Conservation (phyloP, 1,140 invertebrate genomes). For the Diorhabda elongata region DNA sequence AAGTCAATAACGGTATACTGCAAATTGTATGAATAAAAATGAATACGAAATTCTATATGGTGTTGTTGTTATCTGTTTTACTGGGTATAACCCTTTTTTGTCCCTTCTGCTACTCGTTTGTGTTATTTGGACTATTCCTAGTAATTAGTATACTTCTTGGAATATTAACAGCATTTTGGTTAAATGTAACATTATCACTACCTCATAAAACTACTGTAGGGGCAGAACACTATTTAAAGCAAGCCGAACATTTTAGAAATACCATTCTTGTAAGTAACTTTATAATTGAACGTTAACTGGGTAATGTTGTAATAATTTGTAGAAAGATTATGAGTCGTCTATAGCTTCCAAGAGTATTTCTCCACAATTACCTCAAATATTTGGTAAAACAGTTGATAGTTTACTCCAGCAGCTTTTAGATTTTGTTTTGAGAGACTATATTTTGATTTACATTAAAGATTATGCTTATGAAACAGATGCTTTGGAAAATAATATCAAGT, state of each 20-base stretch:
- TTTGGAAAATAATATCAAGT: conserved; percentile 50
- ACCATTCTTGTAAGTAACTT: conserved; percentile 50
- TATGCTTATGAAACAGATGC: conserved; percentile 56
- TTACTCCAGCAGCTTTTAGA: conserved; percentile 80
- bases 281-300: not conserved
- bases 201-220: conserved; percentile 51
- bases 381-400: conserved; percentile 76
- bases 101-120: conserved; percentile 21
- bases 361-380: conserved; percentile 62
- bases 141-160: conserved; percentile 21
- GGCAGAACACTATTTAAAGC: conserved; percentile 48
- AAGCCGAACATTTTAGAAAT: conserved; percentile 50
- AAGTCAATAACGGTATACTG: too few species aligned
- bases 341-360: conserved; percentile 25
- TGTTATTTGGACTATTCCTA: conserved; percentile 18
- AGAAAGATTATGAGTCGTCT: conserved; percentile 41
- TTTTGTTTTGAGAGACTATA: conserved; percentile 72
- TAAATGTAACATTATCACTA: conserved; percentile 52
- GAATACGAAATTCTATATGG: not conserved
- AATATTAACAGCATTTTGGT: conserved; percentile 39
- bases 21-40: not conserved
- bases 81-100: conserved; percentile 18
- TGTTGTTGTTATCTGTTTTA: conserved; percentile 9
- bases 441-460: conserved; percentile 69
- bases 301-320: conserved; percentile 20